phyloP scores from a whole-genome alignment of 2,113 vertebrate species.

The Toxostoma redivivum region DNA sequence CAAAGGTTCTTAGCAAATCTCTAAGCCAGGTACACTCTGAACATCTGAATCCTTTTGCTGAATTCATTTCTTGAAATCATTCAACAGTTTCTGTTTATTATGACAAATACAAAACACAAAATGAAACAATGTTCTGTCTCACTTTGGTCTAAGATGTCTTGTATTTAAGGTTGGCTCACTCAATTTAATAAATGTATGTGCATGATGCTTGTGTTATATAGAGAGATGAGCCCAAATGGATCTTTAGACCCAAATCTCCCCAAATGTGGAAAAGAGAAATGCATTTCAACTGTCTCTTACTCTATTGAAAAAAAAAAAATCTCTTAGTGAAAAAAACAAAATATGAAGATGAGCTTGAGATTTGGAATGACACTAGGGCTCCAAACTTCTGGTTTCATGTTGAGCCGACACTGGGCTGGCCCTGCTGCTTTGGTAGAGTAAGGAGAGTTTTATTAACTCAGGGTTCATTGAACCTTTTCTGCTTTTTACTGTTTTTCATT shows the following conservation, averaged over 20 bases:
- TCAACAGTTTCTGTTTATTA: background rate
- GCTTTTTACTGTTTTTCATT: background rate
- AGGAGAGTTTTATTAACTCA: background rate
- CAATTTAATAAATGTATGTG: background rate
- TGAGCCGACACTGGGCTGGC: background rate
- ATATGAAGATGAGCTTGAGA: background rate
- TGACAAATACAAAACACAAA: background rate
- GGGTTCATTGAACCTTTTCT: background rate
- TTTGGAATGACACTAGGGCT: background rate
- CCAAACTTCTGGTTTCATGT: background rate
- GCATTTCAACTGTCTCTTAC: background rate
- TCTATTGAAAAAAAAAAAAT: background rate
- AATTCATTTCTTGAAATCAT: background rate
- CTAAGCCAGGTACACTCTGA: background rate
- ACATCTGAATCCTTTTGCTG: background rate
- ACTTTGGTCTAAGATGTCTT: background rate
- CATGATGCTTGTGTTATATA: background rate
- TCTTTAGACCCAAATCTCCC: background rate
- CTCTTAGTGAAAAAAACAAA: background rate
- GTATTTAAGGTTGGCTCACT: background rate
- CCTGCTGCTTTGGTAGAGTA: background rate
- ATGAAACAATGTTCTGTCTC: background rate
- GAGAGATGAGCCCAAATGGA: background rate
- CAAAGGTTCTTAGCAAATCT: background rate
- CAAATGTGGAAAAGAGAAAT: background rate